Conservation (phyloP, 2,113 vertebrate genomes). For the Pachypanchax playfairii region DNA sequence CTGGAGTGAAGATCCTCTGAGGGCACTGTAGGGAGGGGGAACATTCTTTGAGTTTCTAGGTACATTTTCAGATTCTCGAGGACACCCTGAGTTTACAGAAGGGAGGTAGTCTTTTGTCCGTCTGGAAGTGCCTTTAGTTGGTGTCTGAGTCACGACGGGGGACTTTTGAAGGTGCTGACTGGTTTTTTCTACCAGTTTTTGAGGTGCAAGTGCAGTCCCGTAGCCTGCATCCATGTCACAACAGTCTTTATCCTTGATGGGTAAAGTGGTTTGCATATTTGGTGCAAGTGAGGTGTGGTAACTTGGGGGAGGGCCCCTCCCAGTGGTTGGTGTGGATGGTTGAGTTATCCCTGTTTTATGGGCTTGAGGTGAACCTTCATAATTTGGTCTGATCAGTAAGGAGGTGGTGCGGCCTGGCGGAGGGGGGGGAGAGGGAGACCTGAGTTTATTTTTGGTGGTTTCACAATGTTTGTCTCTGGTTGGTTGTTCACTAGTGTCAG, state of each 20-base stretch:
- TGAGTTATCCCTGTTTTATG: constrained; percentile 68
- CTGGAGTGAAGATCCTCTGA: constrained; percentile 72
- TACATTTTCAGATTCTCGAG: constrained; percentile 64
- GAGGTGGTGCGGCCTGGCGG: constrained; percentile 88
- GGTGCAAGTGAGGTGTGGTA: constrained; percentile 74
- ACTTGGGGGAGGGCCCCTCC: constrained; percentile 74
- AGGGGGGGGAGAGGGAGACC: constrained; percentile 81
- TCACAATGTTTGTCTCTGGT: constrained; percentile 82
- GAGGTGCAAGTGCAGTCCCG: constrained; percentile 72
- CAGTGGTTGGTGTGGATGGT: constrained; percentile 64
- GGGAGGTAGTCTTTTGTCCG: constrained; percentile 79
- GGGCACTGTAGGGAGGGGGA: constrained; percentile 68
- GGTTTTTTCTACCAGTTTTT: constrained; percentile 75
- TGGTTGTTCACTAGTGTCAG: constrained; percentile 76
- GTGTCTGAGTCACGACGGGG: constrained; percentile 64
- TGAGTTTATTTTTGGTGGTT: constrained; percentile 69
- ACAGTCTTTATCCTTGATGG: constrained; percentile 74
- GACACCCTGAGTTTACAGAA: constrained; percentile 71
- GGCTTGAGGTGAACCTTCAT: constrained; percentile 72
- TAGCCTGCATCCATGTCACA: constrained; percentile 74
- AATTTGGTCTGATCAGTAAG: constrained; percentile 84
- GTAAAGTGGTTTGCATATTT: constrained; percentile 79
- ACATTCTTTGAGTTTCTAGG: constrained; percentile 74
- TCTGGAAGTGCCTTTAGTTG: constrained; percentile 80
- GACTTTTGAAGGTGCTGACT: constrained; percentile 76